Conservation (phyloP, 2,888 invertebrate genomes). For the Metacarcinus magister region DNA sequence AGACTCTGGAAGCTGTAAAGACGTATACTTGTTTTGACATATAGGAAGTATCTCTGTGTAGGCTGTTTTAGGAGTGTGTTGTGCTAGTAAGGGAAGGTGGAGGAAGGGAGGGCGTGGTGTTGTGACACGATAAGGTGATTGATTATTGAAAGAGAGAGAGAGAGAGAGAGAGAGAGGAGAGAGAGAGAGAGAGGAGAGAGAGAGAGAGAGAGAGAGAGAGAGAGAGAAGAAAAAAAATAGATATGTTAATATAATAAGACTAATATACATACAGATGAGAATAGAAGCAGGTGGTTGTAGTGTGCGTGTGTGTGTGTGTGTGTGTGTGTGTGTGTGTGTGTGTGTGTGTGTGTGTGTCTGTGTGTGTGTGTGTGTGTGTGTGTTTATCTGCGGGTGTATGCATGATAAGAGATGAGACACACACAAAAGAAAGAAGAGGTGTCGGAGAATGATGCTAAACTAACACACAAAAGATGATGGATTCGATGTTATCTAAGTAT, state of each 20-base stretch:
- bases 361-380: background rate
- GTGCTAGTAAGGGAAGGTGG: no score
- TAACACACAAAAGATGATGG: background rate
- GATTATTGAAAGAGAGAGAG: no score
- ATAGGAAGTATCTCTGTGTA: background rate
- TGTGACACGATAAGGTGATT: no score
- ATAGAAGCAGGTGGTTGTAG: no score
- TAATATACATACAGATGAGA: no score
- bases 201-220: no score
- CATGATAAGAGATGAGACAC: no score
- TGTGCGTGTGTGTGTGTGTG: constrained; percentile 3
- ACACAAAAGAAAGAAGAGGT: no score
- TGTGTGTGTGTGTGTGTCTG: background rate
- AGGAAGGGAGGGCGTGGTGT: no score
- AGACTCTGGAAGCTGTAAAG: background rate
- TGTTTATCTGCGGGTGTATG: background rate
- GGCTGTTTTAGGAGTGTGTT: background rate
- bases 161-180: no score
- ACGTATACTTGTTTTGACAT: background rate
- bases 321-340: constrained; percentile 26
- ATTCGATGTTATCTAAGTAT: background rate
- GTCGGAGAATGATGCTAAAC: background rate
- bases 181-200: no score
- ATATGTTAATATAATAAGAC: no score
- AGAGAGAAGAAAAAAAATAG: background rate